Conservation (phyloP, 2,113 vertebrate species). For the Dolichallabes microphthalmus region DNA sequence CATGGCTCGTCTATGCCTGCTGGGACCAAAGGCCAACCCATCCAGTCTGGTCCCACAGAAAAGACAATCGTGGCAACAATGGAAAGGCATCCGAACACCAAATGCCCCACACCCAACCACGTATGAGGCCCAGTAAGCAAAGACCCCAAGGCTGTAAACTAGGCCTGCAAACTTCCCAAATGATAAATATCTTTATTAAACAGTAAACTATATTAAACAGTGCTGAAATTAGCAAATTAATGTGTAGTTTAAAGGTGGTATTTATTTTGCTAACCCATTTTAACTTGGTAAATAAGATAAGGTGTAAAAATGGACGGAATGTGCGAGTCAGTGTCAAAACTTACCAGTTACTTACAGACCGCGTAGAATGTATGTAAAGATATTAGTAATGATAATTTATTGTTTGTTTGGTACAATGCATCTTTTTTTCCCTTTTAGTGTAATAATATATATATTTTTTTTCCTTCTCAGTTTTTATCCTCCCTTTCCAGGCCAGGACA, state of each 20-base stretch:
- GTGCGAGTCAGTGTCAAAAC: background rate
- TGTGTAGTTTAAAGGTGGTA: background rate
- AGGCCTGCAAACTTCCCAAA: too few species aligned
- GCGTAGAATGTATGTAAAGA: background rate
- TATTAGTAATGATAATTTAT: background rate
- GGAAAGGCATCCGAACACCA: too few species aligned
- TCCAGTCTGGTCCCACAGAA: too few species aligned
- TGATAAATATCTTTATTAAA: too few species aligned
- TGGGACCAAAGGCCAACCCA: too few species aligned
- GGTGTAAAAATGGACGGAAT: background rate
- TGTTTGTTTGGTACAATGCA: too few species aligned
- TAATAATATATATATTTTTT: slow-evolving; percentile 1
- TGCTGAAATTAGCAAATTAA: background rate
- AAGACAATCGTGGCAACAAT: too few species aligned
- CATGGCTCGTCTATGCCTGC: too few species aligned
- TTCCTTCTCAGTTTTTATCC: slow-evolving; percentile 72
- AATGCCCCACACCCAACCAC: too few species aligned
- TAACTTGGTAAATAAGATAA: background rate
- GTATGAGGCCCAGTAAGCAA: too few species aligned
- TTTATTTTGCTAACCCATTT: background rate
- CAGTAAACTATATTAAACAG: background rate
- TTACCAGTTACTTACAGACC: background rate
- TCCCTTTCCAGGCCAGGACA: slow-evolving; percentile 78
- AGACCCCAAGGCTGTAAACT: too few species aligned
- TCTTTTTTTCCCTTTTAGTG: background rate